These are phyloP conservation scores for Adoxophyes honmai DNA, from an alignment of 1,140 invertebrate genomes.

Conservation along the genomic window DNA sequence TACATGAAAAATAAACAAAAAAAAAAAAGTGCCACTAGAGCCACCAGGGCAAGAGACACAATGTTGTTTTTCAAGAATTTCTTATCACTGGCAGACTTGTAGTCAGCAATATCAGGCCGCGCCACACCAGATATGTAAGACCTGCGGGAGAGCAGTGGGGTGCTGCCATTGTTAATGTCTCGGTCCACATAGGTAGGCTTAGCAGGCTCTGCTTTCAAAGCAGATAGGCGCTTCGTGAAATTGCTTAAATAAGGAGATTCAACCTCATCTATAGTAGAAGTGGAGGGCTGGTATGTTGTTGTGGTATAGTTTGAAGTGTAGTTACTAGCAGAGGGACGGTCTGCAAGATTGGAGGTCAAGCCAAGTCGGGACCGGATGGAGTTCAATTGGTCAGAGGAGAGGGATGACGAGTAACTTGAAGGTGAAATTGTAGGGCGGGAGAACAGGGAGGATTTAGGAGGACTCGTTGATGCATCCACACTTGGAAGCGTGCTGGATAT, in stretches of 20 bases:
- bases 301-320: constrained; percentile 49
- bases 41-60: constrained; percentile 81
- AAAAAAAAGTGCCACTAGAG: constrained; percentile 81
- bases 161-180: constrained; percentile 63
- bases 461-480: constrained; percentile 43
- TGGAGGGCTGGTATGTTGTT: constrained; percentile 56
- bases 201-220: constrained; percentile 70
- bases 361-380: constrained; percentile 75
- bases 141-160: constrained; percentile 47
- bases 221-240: constrained; percentile 80
- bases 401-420: constrained; percentile 45
- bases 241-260: constrained; percentile 83
- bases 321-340: constrained; percentile 44
- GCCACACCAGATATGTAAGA: constrained; percentile 56
- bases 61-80: constrained; percentile 79
- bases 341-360: constrained; percentile 54
- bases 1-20: constrained; percentile 81
- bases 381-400: constrained; percentile 73
- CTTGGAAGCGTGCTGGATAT: constrained; percentile 62
- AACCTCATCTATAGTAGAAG: constrained; percentile 61
- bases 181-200: constrained; percentile 51
- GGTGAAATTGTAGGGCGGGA: constrained; percentile 54
- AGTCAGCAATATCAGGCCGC: constrained; percentile 68
- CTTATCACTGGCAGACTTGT: constrained; percentile 68
- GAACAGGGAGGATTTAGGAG: constrained; percentile 58